Conservation (phyloP, 2,888 invertebrate species). For the Tillus elongatus region DNA sequence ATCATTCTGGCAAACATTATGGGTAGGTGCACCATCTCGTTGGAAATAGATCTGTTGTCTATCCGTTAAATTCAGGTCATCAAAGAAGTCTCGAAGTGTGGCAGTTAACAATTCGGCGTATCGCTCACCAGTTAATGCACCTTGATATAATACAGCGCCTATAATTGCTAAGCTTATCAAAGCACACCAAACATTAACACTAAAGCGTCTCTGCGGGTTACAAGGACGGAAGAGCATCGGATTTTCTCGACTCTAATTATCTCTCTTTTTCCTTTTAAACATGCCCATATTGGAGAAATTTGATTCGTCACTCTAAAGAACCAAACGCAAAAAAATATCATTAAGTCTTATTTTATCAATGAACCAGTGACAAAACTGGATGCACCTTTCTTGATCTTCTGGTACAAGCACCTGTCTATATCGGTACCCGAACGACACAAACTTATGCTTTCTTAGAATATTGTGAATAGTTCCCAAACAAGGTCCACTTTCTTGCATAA, state of each 20-base stretch:
- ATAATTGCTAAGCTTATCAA: neutral
- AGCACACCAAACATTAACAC: conserved; percentile 6
- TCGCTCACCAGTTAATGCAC: no score
- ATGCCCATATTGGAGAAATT: conserved; percentile 6
- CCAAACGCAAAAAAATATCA: conserved; percentile 1
- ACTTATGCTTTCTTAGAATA: conserved; percentile 8
- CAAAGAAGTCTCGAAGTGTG: no score
- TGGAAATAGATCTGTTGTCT: no score
- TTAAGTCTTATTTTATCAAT: conserved; percentile 5
- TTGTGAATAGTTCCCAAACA: conserved; percentile 6
- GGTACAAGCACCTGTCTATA: neutral
- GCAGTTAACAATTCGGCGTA: no score
- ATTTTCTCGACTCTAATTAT: no score
- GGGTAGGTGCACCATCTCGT: no score
- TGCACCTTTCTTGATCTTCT: conserved; percentile 1
- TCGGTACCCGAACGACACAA: neutral
- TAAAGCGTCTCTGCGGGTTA: conserved; percentile 5
- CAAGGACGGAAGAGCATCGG: no score
- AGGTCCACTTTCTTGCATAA: conserved; percentile 5
- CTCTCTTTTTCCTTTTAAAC: neutral
- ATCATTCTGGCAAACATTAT: no score
- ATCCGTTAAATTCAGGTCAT: no score
- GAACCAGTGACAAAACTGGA: conserved; percentile 2
- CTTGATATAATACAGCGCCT: no score
- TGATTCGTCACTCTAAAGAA: conserved; percentile 8